Evolutionary conservation across 2,888 invertebrate species (phyloP), one percentile per base, ranked within the genome.

Genomic region (Cryptus viduatorius): DNA sequence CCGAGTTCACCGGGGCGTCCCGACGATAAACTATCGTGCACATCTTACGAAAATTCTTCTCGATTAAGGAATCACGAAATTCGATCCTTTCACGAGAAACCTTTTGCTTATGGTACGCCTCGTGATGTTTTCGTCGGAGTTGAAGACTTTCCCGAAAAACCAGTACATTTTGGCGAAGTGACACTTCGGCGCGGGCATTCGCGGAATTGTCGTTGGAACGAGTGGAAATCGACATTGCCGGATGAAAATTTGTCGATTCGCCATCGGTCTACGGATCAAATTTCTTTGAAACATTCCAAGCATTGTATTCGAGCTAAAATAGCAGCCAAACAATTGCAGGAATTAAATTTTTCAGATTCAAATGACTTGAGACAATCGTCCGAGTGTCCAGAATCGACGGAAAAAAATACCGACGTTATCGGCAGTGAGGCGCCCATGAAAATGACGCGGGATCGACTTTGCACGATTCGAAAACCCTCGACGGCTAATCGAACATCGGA

Each of bases 1-100:
- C 77, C 24, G n/a, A 53, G 42, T 16, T 46, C 65, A n/a, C n/a
- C 7, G n/a, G 68, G 10, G 14, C 19, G 19, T 42, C 24, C 53
- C 10, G 37, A 65, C 24, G n/a, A 14, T 14, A 46, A 59, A 31
- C 0, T 37, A 10, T 69, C 48, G 8, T 24, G 64, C 5, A 14
- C 68, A 31, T 48, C 53, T 1, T 16, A 64, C 16, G 12, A 71
- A 37, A 53, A 81, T 59, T 65, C 69, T 2, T 7, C 56, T 1
- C 69, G 59, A n/a, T 10, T 42, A 10, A 19, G 16, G 0, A 42
- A 44, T 16, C 50, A 67, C 24, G 75, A 78, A 16, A 1, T 69
- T 24, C 24, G 46, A 3, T 76, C 61, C n/a, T 71, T 72, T 53
- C 50, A 79, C 16, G 84, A 79, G 16, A 85, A 85, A 79, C 82